Evolutionary conservation across 2,797 vertebrate genomes (phyloP).

Genomic region (Scomberomorus guttatus): DNA sequence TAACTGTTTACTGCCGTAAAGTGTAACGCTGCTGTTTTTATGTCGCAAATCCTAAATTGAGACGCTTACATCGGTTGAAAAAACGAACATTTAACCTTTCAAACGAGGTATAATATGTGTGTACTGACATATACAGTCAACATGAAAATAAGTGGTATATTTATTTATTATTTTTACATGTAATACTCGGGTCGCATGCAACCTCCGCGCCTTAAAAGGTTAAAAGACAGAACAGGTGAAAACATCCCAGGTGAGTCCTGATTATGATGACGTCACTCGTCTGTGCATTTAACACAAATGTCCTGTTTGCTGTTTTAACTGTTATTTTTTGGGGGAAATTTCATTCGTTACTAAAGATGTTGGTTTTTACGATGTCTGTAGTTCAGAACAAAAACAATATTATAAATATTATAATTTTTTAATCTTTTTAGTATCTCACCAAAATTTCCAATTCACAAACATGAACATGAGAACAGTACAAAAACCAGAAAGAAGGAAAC

Average conservation of each 20-base stretch:
- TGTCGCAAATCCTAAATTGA: background rate
- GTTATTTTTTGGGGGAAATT: too few species aligned
- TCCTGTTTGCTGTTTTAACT: too few species aligned
- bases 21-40: background rate
- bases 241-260: slow-evolving; percentile 13
- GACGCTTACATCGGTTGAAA: background rate
- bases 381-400: too few species aligned
- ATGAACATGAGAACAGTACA: too few species aligned
- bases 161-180: background rate
- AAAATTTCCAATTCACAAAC: too few species aligned
- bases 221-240: slow-evolving; percentile 14
- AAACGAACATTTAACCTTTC: background rate
- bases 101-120: background rate
- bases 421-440: too few species aligned
- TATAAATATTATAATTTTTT: too few species aligned
- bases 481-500: too few species aligned
- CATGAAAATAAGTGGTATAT: background rate
- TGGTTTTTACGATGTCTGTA: too few species aligned
- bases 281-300: too few species aligned
- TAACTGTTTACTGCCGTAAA: slow-evolving; percentile 7
- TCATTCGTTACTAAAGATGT: too few species aligned
- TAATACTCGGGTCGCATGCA: background rate
- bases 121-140: background rate
- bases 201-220: background rate
- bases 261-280: background rate